Evolutionary conservation across 1,140 invertebrate species (phyloP).

Genomic region (Tyrophagus putrescentiae): DNA sequence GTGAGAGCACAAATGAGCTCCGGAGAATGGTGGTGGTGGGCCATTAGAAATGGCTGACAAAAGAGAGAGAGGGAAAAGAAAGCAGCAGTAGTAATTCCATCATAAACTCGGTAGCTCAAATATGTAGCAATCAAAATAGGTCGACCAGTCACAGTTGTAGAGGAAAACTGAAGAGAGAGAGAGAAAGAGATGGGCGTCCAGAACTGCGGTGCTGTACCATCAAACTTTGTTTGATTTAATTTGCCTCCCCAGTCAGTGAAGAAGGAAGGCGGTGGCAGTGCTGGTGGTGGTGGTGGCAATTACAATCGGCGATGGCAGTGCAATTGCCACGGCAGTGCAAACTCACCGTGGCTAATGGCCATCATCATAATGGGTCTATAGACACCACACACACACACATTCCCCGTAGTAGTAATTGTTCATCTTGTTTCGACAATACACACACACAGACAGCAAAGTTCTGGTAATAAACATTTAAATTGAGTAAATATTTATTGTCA

Average conservation of each 20-base stretch:
- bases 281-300: not conserved
- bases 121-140: constrained; percentile 2
- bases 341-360: not conserved
- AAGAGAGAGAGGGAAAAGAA: no score
- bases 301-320: no score
- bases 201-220: no score
- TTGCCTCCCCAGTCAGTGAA: constrained; percentile 2
- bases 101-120: not conserved
- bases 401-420: not conserved
- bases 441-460: not conserved
- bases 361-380: not conserved
- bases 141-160: not conserved
- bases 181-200: no score
- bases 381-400: not conserved
- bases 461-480: constrained; percentile 4
- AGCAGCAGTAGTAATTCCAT: no score
- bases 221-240: not conserved
- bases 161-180: no score
- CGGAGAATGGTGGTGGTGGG: no score
- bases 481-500: constrained; percentile 9
- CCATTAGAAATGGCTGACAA: no score
- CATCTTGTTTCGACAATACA: not conserved
- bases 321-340: not conserved
- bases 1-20: no score
- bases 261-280: no score